Evolutionary conservation across 2,113 vertebrate species (phyloP).

Genomic region (Mungos mungo): DNA sequence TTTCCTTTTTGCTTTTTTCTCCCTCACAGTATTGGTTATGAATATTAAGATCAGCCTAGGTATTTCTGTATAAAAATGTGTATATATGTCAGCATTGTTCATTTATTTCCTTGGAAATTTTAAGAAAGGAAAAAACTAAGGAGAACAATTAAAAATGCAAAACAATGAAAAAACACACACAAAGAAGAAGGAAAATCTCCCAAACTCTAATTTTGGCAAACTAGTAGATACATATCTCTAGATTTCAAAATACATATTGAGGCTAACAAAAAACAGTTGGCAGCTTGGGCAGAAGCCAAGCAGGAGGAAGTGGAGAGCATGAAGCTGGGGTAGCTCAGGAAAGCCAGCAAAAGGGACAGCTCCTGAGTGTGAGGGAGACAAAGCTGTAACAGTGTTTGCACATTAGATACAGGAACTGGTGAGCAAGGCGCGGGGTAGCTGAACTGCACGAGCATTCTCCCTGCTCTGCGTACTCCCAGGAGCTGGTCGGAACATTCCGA

Average conservation of each 20-base stretch:
- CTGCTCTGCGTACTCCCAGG: background rate
- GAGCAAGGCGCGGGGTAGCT: background rate
- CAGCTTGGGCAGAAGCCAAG: background rate
- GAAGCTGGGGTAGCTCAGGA: background rate
- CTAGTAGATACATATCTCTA: background rate
- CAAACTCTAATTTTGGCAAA: background rate
- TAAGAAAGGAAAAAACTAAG: background rate
- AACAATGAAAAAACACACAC: background rate
- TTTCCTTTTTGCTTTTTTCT: background rate
- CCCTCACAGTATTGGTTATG: background rate
- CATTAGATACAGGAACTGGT: background rate
- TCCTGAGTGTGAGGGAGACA: background rate
- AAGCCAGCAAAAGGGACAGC: background rate
- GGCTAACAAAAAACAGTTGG: background rate
- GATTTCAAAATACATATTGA: constrained; percentile 12
- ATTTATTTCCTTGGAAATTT: background rate
- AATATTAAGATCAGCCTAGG: constrained; percentile 9
- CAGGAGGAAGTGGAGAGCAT: background rate
- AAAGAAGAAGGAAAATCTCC: background rate
- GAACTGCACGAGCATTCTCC: background rate
- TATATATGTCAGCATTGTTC: background rate
- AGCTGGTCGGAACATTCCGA: background rate
- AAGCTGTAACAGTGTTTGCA: background rate
- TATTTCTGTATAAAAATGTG: background rate
- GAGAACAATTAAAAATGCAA: background rate